A percentile compares a stretch with the other conserved stretches of the same genome.
Evolutionary conservation across 1,140 invertebrate genomes (phyloP).

Genomic region (Conus betulinus): DNA sequence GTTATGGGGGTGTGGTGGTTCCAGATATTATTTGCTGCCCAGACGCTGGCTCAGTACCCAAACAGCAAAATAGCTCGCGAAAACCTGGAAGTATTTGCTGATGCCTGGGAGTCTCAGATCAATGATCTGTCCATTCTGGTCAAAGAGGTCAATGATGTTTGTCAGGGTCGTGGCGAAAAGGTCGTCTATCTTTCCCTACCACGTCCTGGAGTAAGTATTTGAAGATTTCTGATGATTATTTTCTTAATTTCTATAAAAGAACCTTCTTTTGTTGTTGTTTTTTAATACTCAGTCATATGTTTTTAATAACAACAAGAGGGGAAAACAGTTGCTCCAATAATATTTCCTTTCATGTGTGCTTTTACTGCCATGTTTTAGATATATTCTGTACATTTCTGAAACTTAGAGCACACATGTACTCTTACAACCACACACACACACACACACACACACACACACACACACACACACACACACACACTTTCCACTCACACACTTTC

Average conservation of each 20-base stretch:
- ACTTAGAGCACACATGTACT: too few relatives aligned
- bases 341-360: too few relatives aligned
- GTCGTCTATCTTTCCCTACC: constrained; percentile 96
- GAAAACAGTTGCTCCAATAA: too few relatives aligned
- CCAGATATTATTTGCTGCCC: constrained; percentile 94
- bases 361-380: too few relatives aligned
- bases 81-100: constrained; percentile 97
- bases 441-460: too few relatives aligned
- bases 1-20: constrained; percentile 9
- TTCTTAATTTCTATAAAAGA: not conserved
- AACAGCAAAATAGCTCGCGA: constrained; percentile 96
- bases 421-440: too few relatives aligned
- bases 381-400: too few relatives aligned
- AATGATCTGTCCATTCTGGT: constrained; percentile 88
- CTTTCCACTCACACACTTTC: too few relatives aligned
- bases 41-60: constrained; percentile 93
- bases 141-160: constrained; percentile 90
- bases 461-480: too few relatives aligned
- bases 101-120: constrained; percentile 97
- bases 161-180: constrained; percentile 85
- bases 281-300: not conserved
- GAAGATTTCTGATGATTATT: not conserved
- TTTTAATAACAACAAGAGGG: not conserved
- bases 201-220: constrained; percentile 88
- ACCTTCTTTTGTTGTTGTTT: not conserved